A percentile compares a stretch with the other conserved stretches of the same genome.
These are phyloP conservation scores for Zygogramma bicolorata DNA, from an alignment of 2,888 invertebrate species.

Conservation along the genomic window DNA sequence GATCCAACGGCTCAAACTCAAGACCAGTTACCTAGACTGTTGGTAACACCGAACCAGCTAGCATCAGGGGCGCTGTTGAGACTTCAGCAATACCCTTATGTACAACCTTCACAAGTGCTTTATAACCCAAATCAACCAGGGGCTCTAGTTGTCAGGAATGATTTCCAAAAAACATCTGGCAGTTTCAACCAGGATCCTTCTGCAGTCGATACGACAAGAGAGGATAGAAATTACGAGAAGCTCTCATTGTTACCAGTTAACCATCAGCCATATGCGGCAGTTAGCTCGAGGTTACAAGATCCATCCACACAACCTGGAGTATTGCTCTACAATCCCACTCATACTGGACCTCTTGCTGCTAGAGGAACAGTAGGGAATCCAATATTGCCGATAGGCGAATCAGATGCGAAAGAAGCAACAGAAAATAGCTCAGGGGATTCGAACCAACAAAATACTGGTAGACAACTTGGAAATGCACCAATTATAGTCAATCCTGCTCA, in stretches of 20 bases:
- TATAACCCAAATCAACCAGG: not conserved
- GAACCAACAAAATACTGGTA: not conserved
- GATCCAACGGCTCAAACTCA: not conserved
- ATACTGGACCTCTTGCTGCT: not conserved
- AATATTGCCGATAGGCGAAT: not conserved
- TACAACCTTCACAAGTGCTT: not conserved
- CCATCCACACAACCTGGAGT: not conserved
- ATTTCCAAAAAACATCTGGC: not conserved
- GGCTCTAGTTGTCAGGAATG: not conserved
- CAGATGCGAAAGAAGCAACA: not conserved
- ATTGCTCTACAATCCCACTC: not conserved
- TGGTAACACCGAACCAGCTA: not conserved
- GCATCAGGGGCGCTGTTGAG: slow-evolving; percentile 2
- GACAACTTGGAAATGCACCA: not conserved
- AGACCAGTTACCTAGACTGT: not conserved
- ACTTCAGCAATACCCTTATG: not conserved
- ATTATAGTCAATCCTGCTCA: not conserved
- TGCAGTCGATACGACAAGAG: no score
- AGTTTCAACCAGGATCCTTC: not conserved
- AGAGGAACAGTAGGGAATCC: not conserved
- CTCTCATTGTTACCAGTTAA: no score
- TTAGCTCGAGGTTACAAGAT: slow-evolving; percentile 7
- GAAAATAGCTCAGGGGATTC: not conserved
- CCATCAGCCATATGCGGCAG: no score
- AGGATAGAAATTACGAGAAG: no score